phyloP scores from a whole-genome alignment of 2,113 vertebrate species.

The Oncorhynchus mykiss region DNA sequence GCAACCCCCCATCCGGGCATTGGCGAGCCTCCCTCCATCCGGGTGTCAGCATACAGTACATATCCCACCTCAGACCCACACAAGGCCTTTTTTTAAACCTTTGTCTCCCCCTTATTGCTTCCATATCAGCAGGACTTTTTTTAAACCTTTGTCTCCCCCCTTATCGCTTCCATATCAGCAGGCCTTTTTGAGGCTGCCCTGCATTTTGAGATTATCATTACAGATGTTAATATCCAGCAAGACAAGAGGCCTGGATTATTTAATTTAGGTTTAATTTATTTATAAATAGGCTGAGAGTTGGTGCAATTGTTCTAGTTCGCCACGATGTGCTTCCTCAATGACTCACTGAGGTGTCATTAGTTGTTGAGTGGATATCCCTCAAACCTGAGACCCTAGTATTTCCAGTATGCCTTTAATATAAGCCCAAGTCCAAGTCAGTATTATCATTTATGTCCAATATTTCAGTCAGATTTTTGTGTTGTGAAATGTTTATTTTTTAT shows the following conservation, averaged over 20 bases:
- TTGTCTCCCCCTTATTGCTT: neutral
- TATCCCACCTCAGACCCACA: neutral
- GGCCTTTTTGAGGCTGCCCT: neutral
- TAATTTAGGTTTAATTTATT: conserved; percentile 14
- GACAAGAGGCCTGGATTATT: conserved; percentile 38
- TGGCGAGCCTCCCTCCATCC: conserved; percentile 9
- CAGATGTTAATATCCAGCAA: neutral
- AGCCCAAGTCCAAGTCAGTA: too few relatives aligned
- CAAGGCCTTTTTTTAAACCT: neutral
- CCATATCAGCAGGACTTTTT: conserved; percentile 1
- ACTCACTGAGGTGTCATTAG: conserved; percentile 2
- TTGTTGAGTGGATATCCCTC: neutral
- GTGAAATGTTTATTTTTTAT: too few relatives aligned
- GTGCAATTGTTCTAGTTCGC: conserved; percentile 9
- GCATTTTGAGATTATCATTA: neutral
- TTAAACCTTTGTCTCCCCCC: neutral
- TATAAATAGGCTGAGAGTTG: neutral
- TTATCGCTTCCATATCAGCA: neutral
- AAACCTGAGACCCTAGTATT: neutral
- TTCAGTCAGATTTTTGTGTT: too few relatives aligned
- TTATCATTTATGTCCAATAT: too few relatives aligned
- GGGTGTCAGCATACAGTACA: neutral
- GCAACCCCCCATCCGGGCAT: conserved; percentile 2
- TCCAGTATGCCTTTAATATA: neutral
- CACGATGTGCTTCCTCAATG: conserved; percentile 42